Evolutionary conservation across 1,140 invertebrate genomes (phyloP), one percentile per base, ranked within the genome.

Genomic region (Octopus sinensis): DNA sequence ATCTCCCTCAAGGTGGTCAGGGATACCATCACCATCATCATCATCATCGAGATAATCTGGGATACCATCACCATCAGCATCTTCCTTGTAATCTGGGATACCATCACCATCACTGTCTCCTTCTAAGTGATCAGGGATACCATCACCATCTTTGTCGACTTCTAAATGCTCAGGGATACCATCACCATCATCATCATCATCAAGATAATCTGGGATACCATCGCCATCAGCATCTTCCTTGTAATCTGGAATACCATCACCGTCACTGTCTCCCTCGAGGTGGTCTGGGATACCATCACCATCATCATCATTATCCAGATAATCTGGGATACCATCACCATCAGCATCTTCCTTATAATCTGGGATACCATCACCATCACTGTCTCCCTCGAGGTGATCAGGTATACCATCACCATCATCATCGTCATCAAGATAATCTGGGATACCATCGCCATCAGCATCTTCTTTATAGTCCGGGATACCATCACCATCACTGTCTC

Each of bases 161-260:
- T 89, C 88, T 53, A 86, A 54, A 81, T 90, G 76, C 77, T 90
- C 89, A 13, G 88, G 88, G 54, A 90, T 90, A 17, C 90, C 90
- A 85, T 90, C 89, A 17, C 86, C 87, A 82, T 90, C 84, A 7
- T 81, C 73, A 81, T 89, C 87, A 53, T 83, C 82, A 79, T 87
- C 85, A 62, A 71, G 79, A 52, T 79, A 71, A 81, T 90, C 87
- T 6, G 87, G 86, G 73, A 87, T 86, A 73, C 87, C 87, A 83
- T 89, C 88, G 9, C 80, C 80, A 76, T 85, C 85, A 80, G 77
- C 84, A 82, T 83, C 86, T 43, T 84, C 86, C 68, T 84, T 51
- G 80, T 86, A 80, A 81, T 90, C 87, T 2, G 88, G 88, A 71
- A 89, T 89, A 77, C 87, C 87, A 83, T 88, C 87, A 81, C 84